Evolutionary conservation across 1,140 invertebrate genomes (phyloP), one percentile per base, ranked within the genome.

Genomic region (Drosophila sechellia): DNA sequence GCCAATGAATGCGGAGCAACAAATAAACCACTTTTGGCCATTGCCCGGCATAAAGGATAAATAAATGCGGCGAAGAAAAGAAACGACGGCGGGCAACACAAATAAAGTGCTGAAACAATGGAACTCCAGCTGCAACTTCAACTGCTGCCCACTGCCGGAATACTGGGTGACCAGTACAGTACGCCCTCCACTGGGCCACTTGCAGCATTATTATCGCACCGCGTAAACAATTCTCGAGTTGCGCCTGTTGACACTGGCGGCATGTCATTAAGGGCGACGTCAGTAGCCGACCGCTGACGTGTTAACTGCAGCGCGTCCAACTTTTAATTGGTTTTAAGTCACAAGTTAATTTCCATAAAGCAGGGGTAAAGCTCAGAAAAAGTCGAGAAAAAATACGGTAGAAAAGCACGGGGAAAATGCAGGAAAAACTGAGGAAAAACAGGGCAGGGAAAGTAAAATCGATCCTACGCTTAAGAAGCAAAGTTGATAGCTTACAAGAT

Each of bases 301-400:
- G 83, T 86, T 86, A 86, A 86, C 84, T 80, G 84, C 84, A 87
- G 59, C 58, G 84, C 69, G 73, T 70, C 84, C 79, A 89, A 89
- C 78, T 85, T 85, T 90, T 89, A 89, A 89, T 89, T 84, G 84
- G 79, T 80, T 89, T 89, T 80, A 84, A 89, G 69, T 53, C 73
- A 60, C 79, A 77, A 87, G 59, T 77, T 83, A 75, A 83, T 83
- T 87, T 83, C 66, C 69, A 78, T 74, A 85, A 81, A 68, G 68
- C 65, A 50, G 25, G 46, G n/a, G 15, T 15, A 48, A 22, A 58
- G 22, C 10, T 34, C 31, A n/a, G 17, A 22, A 57, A 63, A 35
- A 52, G 27, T 13, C 8, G 0, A 12, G 2, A 11, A 5, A 1
- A n/a, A 58, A 39, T 3, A 1, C 5, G 27, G 27, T 6, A 27